Percentiles rank a stretch among this genome's conserved stretches.
Evolutionary conservation across 2,113 vertebrate genomes (phyloP).

Genomic region (Tychaedon coryphoeus): DNA sequence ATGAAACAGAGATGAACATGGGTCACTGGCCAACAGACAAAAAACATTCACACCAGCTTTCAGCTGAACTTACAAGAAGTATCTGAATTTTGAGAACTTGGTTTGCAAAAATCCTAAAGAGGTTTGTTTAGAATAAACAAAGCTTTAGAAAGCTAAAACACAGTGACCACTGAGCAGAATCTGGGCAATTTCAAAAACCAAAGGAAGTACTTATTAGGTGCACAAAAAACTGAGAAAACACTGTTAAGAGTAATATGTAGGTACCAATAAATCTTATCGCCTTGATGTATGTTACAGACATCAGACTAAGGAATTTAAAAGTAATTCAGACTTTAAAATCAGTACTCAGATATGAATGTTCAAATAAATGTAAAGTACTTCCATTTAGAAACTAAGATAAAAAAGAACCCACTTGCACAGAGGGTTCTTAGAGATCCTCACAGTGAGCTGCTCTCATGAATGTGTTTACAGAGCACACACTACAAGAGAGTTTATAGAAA

Average conservation of each 20-base stretch:
- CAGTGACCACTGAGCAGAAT: background rate
- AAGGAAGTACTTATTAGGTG: background rate
- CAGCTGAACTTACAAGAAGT: background rate
- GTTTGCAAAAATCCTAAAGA: background rate
- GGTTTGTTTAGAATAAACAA: background rate
- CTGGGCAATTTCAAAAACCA: background rate
- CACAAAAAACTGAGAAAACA: background rate
- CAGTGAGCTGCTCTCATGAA: conserved; percentile 8
- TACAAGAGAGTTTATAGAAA: conserved; percentile 20
- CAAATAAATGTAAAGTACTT: background rate
- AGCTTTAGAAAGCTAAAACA: background rate
- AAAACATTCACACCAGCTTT: background rate
- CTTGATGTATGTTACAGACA: background rate
- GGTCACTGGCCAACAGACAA: background rate
- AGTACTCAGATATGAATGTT: background rate
- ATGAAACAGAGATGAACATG: background rate
- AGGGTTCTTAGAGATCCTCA: background rate
- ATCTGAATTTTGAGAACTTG: background rate
- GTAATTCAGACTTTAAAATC: background rate
- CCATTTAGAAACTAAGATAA: background rate
- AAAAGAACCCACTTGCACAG: background rate
- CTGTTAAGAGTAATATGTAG: background rate
- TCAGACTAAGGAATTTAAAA: background rate
- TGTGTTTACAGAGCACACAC: conserved; percentile 22
- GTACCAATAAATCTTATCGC: background rate